These are phyloP conservation scores for Pasiphila rectangulata DNA, from an alignment of 2,888 invertebrate genomes.

Conservation along the genomic window DNA sequence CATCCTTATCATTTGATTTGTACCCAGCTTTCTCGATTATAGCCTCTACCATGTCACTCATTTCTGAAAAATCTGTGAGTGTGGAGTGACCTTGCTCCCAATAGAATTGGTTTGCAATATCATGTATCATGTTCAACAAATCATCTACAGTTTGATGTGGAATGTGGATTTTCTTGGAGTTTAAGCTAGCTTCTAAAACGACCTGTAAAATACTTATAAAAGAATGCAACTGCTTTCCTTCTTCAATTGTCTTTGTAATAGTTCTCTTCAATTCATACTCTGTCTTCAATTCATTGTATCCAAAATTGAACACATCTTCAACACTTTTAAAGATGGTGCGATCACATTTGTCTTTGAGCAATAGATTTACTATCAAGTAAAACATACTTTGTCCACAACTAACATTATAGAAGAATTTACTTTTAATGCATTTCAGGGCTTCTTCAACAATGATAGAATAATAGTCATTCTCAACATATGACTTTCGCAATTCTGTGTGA, in stretches of 20 bases:
- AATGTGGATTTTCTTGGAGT: conserved; percentile 44
- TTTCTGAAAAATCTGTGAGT: conserved; percentile 88
- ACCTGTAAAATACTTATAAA: conserved; percentile 59
- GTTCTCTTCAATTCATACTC: conserved; percentile 57
- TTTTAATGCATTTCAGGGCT: conserved; percentile 72
- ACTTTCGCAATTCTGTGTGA: conserved; percentile 47
- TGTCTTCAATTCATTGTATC: conserved; percentile 47
- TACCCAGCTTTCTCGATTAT: conserved; percentile 74
- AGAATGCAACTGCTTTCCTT: conserved; percentile 77
- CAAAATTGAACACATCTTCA: conserved; percentile 59
- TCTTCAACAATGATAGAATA: conserved; percentile 48
- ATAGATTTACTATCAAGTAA: conserved; percentile 69
- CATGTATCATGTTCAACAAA: conserved; percentile 51
- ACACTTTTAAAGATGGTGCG: conserved; percentile 46
- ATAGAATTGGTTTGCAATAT: conserved; percentile 62
- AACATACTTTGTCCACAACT: conserved; percentile 81
- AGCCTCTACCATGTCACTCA: conserved; percentile 85
- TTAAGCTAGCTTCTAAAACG: conserved; percentile 51
- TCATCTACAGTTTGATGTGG: conserved; percentile 36
- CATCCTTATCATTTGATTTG: conserved; percentile 46
- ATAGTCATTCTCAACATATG: conserved; percentile 42
- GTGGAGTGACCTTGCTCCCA: conserved; percentile 55
- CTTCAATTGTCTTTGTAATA: conserved; percentile 72
- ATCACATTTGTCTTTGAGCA: conserved; percentile 41
- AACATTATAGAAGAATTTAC: conserved; percentile 82